phyloP scores from a whole-genome alignment of 1,140 invertebrate species.

The Drosophila yakuba region DNA sequence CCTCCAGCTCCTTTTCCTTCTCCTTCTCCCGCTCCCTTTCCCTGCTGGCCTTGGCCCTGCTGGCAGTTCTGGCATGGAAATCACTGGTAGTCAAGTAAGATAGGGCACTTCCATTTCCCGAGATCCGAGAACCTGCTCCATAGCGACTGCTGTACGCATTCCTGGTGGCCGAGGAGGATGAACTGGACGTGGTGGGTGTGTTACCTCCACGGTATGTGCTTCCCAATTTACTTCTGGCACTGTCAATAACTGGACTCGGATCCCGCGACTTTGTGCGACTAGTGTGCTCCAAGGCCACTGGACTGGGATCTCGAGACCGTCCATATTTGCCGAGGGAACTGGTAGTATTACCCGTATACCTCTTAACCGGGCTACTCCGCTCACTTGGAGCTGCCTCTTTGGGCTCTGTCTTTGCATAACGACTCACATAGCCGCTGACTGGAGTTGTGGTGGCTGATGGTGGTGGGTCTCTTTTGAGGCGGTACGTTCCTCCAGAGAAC shows the following conservation, averaged over 20 bases:
- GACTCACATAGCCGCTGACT: conserved; percentile 65
- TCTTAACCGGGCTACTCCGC: conserved; percentile 64
- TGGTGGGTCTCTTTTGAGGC: conserved; percentile 69
- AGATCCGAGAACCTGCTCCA: conserved; percentile 28
- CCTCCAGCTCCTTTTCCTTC: conserved; percentile 18
- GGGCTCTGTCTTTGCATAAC: conserved; percentile 64
- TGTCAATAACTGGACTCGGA: conserved; percentile 71
- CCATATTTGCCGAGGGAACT: conserved; percentile 75
- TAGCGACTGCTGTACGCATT: conserved; percentile 66
- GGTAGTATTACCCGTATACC: conserved; percentile 56
- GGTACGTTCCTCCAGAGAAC: conserved; percentile 82
- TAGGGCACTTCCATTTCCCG: conserved; percentile 51
- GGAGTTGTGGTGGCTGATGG: conserved; percentile 25
- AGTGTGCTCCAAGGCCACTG: conserved; percentile 75
- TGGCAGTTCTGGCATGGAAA: conserved; percentile 73
- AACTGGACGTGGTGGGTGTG: conserved; percentile 23
- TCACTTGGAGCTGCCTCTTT: conserved; percentile 57
- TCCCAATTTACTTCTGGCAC: conserved; percentile 53
- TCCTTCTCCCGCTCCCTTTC: conserved; percentile 68
- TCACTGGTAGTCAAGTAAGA: conserved; percentile 81
- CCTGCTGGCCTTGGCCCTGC: conserved; percentile 61
- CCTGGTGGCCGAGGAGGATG: conserved; percentile 21
- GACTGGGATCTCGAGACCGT: conserved; percentile 78
- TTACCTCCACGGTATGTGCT: conserved; percentile 50
- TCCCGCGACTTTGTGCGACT: conserved; percentile 71